Percentiles rank a stretch among this genome's conserved stretches.
These are phyloP conservation scores for Nettapus auritus DNA, from an alignment of 2,113 vertebrate species.

Conservation along the genomic window DNA sequence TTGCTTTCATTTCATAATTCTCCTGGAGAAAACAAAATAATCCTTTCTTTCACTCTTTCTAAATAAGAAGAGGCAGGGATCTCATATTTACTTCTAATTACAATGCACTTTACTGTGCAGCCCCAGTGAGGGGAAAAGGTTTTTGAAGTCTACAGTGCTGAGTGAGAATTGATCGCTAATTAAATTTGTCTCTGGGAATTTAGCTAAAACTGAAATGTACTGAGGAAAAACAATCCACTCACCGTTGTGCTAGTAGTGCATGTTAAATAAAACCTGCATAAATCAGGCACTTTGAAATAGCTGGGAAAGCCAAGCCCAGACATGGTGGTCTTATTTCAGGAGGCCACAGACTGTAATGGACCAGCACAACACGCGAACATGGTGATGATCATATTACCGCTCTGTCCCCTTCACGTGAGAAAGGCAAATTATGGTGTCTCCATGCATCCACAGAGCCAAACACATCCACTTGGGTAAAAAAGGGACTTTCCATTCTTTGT, in stretches of 20 bases:
- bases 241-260: not conserved
- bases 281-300: not conserved
- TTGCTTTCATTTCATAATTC: not conserved
- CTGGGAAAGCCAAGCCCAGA: not conserved
- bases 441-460: not conserved
- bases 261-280: not conserved
- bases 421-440: not conserved
- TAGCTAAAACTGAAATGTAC: not conserved
- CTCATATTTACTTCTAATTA: not conserved
- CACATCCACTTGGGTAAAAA: not conserved
- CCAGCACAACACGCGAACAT: not conserved
- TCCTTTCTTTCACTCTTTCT: not conserved
- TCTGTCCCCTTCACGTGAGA: not conserved
- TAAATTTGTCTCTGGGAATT: slow-evolving; percentile 25
- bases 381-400: not conserved
- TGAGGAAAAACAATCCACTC: not conserved
- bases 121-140: not conserved
- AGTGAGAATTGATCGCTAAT: not conserved
- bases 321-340: rapidly evolving
- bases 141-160: not conserved
- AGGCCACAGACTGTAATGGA: not conserved
- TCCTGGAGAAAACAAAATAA: not conserved
- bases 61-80: not conserved
- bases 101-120: not conserved
- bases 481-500: not conserved